These are phyloP conservation scores for Eurystomus gularis DNA, from an alignment of 2,113 vertebrate genomes.

Conservation along the genomic window DNA sequence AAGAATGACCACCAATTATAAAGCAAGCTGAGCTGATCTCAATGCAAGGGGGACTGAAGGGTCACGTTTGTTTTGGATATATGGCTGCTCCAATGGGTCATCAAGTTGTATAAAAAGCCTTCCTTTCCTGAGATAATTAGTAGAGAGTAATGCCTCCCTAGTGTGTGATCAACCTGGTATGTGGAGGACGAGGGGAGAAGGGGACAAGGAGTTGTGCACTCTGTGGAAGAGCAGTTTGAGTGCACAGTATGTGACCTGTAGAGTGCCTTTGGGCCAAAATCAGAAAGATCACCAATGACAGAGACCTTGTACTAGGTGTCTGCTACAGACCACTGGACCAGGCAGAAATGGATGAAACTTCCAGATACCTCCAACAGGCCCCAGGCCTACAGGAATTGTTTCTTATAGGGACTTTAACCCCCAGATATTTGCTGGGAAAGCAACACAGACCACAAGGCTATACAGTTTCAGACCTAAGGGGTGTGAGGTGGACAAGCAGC, in stretches of 20 bases:
- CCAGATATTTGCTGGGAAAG: background rate
- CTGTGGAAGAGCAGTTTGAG: background rate
- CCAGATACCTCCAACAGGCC: background rate
- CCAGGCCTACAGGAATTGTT: background rate
- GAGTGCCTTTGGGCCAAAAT: background rate
- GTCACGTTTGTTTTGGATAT: background rate
- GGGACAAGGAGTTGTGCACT: background rate
- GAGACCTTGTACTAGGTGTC: background rate
- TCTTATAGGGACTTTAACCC: background rate
- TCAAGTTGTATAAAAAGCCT: background rate
- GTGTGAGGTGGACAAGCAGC: background rate
- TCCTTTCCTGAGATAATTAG: background rate
- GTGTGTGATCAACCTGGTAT: background rate
- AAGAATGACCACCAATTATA: background rate
- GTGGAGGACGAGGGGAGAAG: background rate
- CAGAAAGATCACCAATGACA: background rate
- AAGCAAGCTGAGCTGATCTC: background rate
- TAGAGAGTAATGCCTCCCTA: background rate
- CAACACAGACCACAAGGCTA: background rate
- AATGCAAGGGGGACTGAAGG: background rate
- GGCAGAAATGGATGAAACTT: background rate
- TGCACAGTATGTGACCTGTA: background rate
- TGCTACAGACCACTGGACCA: background rate
- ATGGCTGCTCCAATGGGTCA: background rate
- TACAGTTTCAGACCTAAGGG: background rate